These are phyloP conservation scores for Darevskia nairensis DNA, from an alignment of 2,797 vertebrate genomes.

Conservation along the genomic window DNA sequence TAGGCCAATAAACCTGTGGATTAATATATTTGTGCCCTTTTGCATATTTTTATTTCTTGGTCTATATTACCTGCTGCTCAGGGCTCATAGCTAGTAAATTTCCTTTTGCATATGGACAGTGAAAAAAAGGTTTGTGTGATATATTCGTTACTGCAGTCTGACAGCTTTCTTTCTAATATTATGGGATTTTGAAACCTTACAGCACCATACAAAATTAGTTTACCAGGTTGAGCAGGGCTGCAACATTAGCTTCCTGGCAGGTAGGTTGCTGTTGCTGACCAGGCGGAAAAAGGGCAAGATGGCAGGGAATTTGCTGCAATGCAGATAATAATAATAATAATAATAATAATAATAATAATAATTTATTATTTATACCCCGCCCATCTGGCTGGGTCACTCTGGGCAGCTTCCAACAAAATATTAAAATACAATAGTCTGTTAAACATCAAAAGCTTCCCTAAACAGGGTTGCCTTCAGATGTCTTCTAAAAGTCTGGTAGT, in stretches of 20 bases:
- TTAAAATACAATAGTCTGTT: too few relatives aligned
- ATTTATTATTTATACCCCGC: too few relatives aligned
- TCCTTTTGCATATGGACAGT: slow-evolving; percentile 34
- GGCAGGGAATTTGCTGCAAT: background rate
- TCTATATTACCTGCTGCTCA: slow-evolving; percentile 38
- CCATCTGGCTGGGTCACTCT: too few relatives aligned
- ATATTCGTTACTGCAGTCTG: background rate
- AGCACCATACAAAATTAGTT: background rate
- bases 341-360: too few relatives aligned
- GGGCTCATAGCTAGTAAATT: slow-evolving; percentile 32
- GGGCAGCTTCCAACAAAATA: too few relatives aligned
- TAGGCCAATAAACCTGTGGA: slow-evolving; percentile 37
- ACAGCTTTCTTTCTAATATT: background rate
- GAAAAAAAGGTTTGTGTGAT: background rate
- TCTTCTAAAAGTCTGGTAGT: too few relatives aligned
- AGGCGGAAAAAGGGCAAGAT: background rate
- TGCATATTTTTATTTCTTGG: slow-evolving; percentile 38
- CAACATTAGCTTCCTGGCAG: too few relatives aligned
- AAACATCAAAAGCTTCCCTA: too few relatives aligned
- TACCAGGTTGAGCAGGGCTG: too few relatives aligned
- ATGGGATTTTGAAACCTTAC: background rate
- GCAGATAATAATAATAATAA: too few relatives aligned
- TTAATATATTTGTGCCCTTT: slow-evolving; percentile 47
- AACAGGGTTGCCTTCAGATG: too few relatives aligned
- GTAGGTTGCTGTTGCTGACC: background rate